These are phyloP conservation scores for Cyphomyrus discorhynchus DNA, from an alignment of 2,113 vertebrate species.

Conservation along the genomic window DNA sequence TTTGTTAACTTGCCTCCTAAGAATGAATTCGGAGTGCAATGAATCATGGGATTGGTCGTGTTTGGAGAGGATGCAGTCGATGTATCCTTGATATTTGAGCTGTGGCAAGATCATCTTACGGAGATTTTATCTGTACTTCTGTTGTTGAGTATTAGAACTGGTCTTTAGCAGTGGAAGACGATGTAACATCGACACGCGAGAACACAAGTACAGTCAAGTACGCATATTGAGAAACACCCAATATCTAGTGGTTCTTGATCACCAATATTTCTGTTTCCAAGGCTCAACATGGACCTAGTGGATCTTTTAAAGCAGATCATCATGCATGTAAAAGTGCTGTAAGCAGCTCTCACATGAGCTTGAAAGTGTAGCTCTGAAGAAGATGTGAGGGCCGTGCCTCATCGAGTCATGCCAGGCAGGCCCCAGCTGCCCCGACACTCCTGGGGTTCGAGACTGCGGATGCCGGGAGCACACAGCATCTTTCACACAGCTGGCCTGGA, in stretches of 20 bases:
- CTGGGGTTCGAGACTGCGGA: not conserved
- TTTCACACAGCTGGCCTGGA: not conserved
- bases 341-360: not conserved
- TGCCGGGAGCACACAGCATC: not conserved
- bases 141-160: not conserved
- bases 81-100: not conserved
- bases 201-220: not conserved
- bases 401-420: not conserved
- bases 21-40: not conserved
- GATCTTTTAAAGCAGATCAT: not conserved
- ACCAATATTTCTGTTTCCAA: not conserved
- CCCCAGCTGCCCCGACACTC: not conserved
- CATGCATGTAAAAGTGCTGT: not conserved
- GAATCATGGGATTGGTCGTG: not conserved
- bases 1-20: not conserved
- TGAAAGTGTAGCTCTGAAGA: not conserved
- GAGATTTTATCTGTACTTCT: not conserved
- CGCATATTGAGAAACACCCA: not conserved
- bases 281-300: not conserved
- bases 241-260: not conserved
- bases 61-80: not conserved
- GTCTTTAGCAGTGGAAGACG: not conserved
- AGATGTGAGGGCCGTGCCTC: not conserved
- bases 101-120: not conserved
- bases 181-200: not conserved